These are phyloP conservation scores for Aepyceros melampus DNA, from an alignment of 2,113 vertebrate genomes.

Conservation along the genomic window DNA sequence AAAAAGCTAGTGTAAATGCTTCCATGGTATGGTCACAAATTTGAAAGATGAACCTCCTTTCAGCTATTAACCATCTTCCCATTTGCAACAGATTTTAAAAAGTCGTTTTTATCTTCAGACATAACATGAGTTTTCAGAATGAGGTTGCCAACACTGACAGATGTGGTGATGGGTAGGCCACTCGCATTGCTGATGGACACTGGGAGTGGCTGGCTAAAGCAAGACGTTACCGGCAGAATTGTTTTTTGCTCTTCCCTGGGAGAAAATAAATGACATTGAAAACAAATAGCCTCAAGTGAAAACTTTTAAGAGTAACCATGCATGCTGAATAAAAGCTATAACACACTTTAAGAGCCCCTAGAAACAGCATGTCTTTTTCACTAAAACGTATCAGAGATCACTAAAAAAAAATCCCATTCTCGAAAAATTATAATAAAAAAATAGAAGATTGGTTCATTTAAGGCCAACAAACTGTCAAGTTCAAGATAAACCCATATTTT, in stretches of 20 bases:
- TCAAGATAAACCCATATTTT: background rate
- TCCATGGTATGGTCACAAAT: conserved; percentile 83
- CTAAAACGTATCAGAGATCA: background rate
- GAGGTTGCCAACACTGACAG: conserved; percentile 85
- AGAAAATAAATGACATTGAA: conserved; percentile 72
- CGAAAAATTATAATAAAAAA: background rate
- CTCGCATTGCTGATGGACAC: conserved; percentile 83
- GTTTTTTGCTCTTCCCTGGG: conserved; percentile 85
- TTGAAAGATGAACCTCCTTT: conserved; percentile 83
- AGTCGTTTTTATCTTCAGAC: conserved; percentile 84
- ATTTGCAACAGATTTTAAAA: conserved; percentile 84
- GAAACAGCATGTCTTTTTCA: conserved; percentile 36
- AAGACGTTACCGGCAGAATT: conserved; percentile 83
- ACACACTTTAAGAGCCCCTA: background rate
- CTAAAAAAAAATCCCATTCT: background rate
- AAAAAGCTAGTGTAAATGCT: conserved; percentile 88
- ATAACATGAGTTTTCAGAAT: conserved; percentile 87
- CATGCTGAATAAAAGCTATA: background rate
- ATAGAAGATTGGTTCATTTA: background rate
- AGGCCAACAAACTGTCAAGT: conserved; percentile 20
- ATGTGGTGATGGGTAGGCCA: conserved; percentile 82
- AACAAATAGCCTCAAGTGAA: conserved; percentile 41
- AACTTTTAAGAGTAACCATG: conserved; percentile 11
- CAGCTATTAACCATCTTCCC: conserved; percentile 94
- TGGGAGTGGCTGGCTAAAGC: conserved; percentile 89